Base-by-base conservation (phyloP, 2,113 vertebrate species). In the Lates calcarifer region DNA sequence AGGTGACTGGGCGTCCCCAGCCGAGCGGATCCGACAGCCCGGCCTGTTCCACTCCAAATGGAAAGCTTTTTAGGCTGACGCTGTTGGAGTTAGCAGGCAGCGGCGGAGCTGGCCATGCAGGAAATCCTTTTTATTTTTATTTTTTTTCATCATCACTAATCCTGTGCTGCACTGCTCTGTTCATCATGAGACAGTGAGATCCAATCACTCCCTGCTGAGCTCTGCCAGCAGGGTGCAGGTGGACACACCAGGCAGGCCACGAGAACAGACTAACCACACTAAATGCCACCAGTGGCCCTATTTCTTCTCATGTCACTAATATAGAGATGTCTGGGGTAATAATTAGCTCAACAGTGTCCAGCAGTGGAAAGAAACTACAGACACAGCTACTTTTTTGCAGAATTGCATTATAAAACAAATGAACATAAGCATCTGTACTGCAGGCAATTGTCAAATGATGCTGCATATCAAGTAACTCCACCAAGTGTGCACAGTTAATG, bases 401-500 rank as follows among this genome's bases (percentile, higher is more conserved):
- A 55, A 17, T 4, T 74, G 29, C 55, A 24, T 63, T 2, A 57
- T 53, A 72, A 45, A 73, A 80, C 69, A 77, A 70, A 84, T 64
- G 67, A 31, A 26, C 28, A 43, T 0, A 18, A 18, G 24, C 28
- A 4, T 53, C 26, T 71, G 61, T 9, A 3, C 43, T 24, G 57
- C 47, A 67, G 58, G 10, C 37, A 24, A 82, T 86, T 72, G 65
- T 80, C 58, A 74, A 70, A 77, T 37, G 55, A 82, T 49, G 37
- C 81, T 18, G 68, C 78, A 77, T 65, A 85, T 87, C 58, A 84
- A 90, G 80, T 79, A 9, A 68, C 76, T 81, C 80, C 66, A 57
- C 65, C 60, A 72, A 86, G 81, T 80, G n/a, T 64, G 72, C 82
- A 24, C 57, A 20, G 71, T 84, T 94, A 92, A 93, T 93, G 90